Conservation (phyloP, 2,888 invertebrate species). For the Amorpha juglandis region DNA sequence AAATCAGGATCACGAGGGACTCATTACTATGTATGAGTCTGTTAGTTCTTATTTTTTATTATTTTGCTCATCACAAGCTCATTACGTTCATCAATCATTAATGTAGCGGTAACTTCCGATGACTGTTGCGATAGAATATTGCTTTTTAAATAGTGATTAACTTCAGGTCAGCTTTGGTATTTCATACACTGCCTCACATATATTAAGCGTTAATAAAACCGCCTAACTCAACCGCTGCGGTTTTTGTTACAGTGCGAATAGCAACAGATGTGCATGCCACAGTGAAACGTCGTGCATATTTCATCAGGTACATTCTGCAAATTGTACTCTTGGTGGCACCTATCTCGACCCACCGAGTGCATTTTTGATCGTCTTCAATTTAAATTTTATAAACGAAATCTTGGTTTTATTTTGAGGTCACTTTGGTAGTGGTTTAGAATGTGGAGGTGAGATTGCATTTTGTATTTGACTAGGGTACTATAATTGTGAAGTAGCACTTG, state of each 20-base stretch:
- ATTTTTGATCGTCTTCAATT: constrained; percentile 24
- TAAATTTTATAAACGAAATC: constrained; percentile 22
- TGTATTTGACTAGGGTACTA: no score
- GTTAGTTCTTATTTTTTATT: no score
- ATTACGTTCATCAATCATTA: no score
- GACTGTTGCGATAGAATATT: not conserved
- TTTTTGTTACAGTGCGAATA: not conserved
- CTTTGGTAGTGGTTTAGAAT: not conserved
- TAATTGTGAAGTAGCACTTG: no score
- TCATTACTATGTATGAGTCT: no score
- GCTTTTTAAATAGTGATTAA: not conserved
- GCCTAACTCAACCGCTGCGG: not conserved
- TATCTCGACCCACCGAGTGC: constrained; percentile 9
- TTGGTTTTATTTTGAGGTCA: not conserved
- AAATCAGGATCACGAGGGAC: no score
- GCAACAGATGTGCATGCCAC: constrained; percentile 25
- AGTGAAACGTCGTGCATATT: constrained; percentile 25
- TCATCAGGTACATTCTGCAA: constrained; percentile 28
- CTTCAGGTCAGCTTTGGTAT: not conserved
- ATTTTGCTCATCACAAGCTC: no score
- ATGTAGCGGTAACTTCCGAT: no score
- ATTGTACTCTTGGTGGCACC: constrained; percentile 25
- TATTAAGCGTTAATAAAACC: constrained; percentile 6
- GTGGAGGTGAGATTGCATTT: no score
- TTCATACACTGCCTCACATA: not conserved